Conservation (phyloP, 2,888 invertebrate species). For the Calliphora vomitoria region DNA sequence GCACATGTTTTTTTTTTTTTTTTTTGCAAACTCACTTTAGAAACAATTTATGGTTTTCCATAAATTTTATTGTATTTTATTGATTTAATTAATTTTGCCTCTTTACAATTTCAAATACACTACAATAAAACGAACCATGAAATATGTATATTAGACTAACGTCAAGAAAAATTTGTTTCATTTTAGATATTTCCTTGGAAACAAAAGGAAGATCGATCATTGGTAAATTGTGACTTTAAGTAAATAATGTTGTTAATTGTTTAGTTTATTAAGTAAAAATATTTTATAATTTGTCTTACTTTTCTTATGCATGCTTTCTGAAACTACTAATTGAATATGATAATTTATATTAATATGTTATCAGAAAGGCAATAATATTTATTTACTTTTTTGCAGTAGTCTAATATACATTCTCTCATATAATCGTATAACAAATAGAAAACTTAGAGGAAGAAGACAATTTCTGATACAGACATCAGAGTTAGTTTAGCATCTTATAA, state of each 20-base stretch:
- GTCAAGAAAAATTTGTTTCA: background rate
- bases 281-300: too few species aligned
- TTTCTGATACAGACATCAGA: conserved; percentile 23
- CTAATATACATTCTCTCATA: background rate
- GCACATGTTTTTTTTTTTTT: conserved; percentile 29
- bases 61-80: conserved; percentile 61
- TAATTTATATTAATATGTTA: too few species aligned
- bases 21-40: conserved; percentile 7
- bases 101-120: conserved; percentile 16
- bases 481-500: conserved; percentile 53
- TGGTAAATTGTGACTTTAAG: too few species aligned
- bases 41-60: conserved; percentile 62
- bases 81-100: conserved; percentile 63
- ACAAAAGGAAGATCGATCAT: too few species aligned
- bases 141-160: background rate
- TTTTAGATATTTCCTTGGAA: too few species aligned
- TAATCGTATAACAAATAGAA: background rate
- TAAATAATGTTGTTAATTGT: too few species aligned
- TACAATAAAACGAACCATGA: conserved; percentile 3
- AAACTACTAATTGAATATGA: too few species aligned
- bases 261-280: too few species aligned
- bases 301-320: too few species aligned
- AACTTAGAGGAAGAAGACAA: background rate
- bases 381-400: too few species aligned
- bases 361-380: too few species aligned